Evolutionary conservation across 2,113 vertebrate species (phyloP).

Genomic region (Rattus rattus): DNA sequence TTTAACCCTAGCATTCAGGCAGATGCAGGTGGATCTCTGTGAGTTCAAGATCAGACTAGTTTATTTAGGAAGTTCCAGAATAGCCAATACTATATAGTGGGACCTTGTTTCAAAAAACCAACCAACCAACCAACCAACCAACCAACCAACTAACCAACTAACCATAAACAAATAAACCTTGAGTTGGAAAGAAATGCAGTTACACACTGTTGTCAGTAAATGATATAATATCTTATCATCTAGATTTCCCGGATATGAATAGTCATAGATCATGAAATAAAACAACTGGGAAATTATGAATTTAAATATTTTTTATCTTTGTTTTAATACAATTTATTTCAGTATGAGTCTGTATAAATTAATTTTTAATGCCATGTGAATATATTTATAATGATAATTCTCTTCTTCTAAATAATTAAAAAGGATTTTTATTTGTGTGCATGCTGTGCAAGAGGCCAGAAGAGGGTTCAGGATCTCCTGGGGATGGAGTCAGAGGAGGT

Average conservation of each 20-base stretch:
- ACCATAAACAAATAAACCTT: neutral
- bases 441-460: neutral
- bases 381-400: neutral
- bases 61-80: neutral
- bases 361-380: neutral
- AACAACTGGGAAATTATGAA: neutral
- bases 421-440: neutral
- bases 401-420: neutral
- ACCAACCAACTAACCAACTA: neutral
- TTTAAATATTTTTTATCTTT: neutral
- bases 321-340: neutral
- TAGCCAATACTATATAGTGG: neutral
- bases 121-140: neutral
- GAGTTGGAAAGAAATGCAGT: neutral
- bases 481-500: neutral
- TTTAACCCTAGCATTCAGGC: neutral
- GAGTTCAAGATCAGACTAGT: neutral
- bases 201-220: neutral
- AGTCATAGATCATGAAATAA: neutral
- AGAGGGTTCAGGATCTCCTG: too few relatives aligned
- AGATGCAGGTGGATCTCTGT: neutral
- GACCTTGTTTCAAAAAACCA: neutral
- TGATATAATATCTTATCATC: neutral
- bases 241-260: neutral
- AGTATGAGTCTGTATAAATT: neutral